Evolutionary conservation across 2,797 vertebrate genomes (phyloP), one percentile per base, ranked within the genome.

Genomic region (Artibeus jamaicensis): DNA sequence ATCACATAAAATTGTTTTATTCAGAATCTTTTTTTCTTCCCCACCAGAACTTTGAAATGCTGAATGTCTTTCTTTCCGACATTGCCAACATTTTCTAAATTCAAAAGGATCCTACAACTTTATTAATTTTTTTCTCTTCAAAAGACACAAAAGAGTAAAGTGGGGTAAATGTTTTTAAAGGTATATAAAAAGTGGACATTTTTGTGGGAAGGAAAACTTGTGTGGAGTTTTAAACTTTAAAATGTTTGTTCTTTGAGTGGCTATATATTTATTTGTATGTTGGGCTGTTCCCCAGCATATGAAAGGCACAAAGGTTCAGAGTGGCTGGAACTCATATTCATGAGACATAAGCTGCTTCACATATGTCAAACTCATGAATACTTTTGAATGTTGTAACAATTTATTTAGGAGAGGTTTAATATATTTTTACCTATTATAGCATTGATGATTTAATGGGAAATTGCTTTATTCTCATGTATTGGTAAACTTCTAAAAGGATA

Each of bases 1-100:
- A 99, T 99, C 98, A 98, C 98, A 99, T 98, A 98, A 98, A 98
- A 99, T 99, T 98, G 98, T 99, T 99, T 98, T 98, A 98, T 98
- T 99, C 98, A 98, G 98, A 98, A 98, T 98, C 98, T 98, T 98
- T 98, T 97, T 96, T 97, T 97, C 97, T 98, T 98, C 97, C 97
- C 98, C 98, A 98, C 97, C 98, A 98, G 98, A 99, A 98, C 98
- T 98, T 98, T 98, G 98, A 98, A 99, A 98, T 67, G 97, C 98
- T 98, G 98, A 68, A 6, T 98, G 98, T 96, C 98, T 98, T 98
- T 98, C 98, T 98, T 98, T 98, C 98, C 98, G 98, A 97, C 94
- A 94, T 77, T 98, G 98, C 98, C 98, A 98, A 98, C 98, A 97
- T 98, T 98, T 98, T 97, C 97, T 97, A 39, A 98, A 98, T 98